Percentiles rank a stretch among this genome's conserved stretches.
Evolutionary conservation across 2,888 invertebrate species (phyloP).

Genomic region (Ceramica pisi): DNA sequence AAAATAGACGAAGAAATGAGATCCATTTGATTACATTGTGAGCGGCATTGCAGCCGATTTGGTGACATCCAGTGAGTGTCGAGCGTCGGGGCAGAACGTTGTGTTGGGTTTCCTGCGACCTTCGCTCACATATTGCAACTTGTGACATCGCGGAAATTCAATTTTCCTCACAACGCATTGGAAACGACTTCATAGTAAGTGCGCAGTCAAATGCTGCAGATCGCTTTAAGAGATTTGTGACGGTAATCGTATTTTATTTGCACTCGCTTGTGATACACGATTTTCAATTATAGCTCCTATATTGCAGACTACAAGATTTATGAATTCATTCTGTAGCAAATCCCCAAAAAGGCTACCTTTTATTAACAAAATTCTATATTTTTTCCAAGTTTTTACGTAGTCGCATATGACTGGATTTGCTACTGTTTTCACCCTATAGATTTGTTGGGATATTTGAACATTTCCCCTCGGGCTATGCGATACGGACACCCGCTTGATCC

Average conservation of each 20-base stretch:
- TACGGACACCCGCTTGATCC: constrained; percentile 63
- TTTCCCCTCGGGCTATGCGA: constrained; percentile 49
- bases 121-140: constrained; percentile 64
- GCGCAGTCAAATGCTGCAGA: constrained; percentile 33
- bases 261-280: constrained; percentile 16
- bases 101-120: constrained; percentile 46
- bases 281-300: constrained; percentile 18
- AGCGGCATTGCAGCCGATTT: constrained; percentile 24
- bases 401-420: constrained; percentile 14
- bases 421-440: constrained; percentile 37
- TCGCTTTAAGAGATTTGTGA: constrained; percentile 38
- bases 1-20: constrained; percentile 19
- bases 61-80: constrained; percentile 46
- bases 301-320: constrained; percentile 28
- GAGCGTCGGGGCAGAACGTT: constrained; percentile 29
- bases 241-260: constrained; percentile 40
- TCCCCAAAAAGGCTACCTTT: constrained; percentile 15
- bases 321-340: constrained; percentile 20
- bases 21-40: constrained; percentile 26
- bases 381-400: constrained; percentile 12
- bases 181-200: constrained; percentile 42
- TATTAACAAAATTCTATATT: constrained; percentile 20
- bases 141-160: constrained; percentile 74
- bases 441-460: constrained; percentile 51
- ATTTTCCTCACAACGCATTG: constrained; percentile 61